Evolutionary conservation across 2,797 vertebrate genomes (phyloP).

Genomic region (Sitta carolinensis): DNA sequence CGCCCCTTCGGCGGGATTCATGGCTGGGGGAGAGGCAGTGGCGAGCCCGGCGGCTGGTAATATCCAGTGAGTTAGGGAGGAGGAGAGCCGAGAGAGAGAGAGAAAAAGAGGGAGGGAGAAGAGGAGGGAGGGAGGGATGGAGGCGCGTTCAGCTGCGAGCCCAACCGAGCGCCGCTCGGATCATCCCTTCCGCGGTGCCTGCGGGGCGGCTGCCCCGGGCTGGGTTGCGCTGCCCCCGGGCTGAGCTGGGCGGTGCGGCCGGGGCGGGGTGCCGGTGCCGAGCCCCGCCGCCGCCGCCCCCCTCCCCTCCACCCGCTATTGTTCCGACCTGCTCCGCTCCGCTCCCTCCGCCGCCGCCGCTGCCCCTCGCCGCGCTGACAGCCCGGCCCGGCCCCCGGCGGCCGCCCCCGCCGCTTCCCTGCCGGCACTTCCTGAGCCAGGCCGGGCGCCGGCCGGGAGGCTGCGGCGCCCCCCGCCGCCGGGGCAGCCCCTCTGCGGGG

Average conservation of each 20-base stretch:
- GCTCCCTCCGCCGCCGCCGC: neutral
- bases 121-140: slow-evolving; percentile 37
- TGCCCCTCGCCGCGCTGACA: slow-evolving; percentile 47
- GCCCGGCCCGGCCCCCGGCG: neutral
- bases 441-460: neutral
- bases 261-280: slow-evolving; percentile 35
- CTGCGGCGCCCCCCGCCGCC: slow-evolving; percentile 12
- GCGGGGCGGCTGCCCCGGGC: slow-evolving; percentile 43
- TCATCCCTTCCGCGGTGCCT: slow-evolving; percentile 44
- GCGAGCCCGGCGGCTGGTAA: slow-evolving; percentile 60
- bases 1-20: slow-evolving; percentile 84
- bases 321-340: slow-evolving; percentile 72
- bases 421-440: neutral
- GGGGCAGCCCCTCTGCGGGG: neutral
- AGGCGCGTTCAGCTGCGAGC: slow-evolving; percentile 54
- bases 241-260: neutral
- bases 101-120: slow-evolving; percentile 8
- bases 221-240: slow-evolving; percentile 1
- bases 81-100: slow-evolving; percentile 34
- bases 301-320: slow-evolving; percentile 68
- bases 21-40: slow-evolving; percentile 45
- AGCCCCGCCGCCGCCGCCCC: neutral
- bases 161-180: slow-evolving; percentile 14
- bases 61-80: slow-evolving; percentile 65
- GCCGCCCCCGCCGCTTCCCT: neutral